phyloP scores from a whole-genome alignment of 2,113 vertebrate genomes.

The Triplophysa dalaica region DNA sequence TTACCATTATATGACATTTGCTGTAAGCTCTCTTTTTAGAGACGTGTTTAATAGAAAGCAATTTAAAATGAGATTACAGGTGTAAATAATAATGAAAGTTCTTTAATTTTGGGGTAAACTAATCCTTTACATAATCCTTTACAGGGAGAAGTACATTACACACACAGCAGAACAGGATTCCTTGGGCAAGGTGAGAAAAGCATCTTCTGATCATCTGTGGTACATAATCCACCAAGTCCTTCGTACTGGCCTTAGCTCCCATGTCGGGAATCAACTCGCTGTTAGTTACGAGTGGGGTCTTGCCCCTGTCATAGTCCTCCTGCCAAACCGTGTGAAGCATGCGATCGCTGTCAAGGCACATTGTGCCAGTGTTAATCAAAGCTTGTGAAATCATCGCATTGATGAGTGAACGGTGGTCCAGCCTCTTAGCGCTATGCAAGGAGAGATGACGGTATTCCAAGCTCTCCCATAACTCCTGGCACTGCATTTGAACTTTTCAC shows the following conservation, averaged over 20 bases:
- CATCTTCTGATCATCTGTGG: constrained; percentile 9
- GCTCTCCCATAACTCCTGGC: background rate
- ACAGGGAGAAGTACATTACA: constrained; percentile 90
- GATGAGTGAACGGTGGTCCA: constrained; percentile 50
- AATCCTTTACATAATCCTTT: constrained; percentile 46
- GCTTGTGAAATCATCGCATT: constrained; percentile 64
- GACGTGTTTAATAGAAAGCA: background rate
- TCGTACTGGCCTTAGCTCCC: constrained; percentile 6
- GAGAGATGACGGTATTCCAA: background rate
- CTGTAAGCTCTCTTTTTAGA: background rate
- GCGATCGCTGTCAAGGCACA: constrained; percentile 17
- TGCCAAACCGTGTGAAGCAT: constrained; percentile 60
- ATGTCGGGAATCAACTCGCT: constrained; percentile 17
- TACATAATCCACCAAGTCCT: background rate
- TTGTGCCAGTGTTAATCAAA: constrained; percentile 40
- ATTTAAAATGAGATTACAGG: background rate
- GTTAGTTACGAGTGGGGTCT: constrained; percentile 46
- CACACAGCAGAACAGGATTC: constrained; percentile 93
- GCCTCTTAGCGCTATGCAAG: background rate
- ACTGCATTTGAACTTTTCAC: constrained; percentile 24
- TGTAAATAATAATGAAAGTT: background rate
- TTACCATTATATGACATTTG: background rate
- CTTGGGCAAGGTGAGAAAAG: constrained; percentile 89
- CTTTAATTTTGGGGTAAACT: background rate
- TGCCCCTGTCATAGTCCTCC: constrained; percentile 63